Percentiles rank a stretch among this genome's conserved stretches.
Conservation (phyloP, 2,888 invertebrate species). For the Caenorhabditis angaria region DNA sequence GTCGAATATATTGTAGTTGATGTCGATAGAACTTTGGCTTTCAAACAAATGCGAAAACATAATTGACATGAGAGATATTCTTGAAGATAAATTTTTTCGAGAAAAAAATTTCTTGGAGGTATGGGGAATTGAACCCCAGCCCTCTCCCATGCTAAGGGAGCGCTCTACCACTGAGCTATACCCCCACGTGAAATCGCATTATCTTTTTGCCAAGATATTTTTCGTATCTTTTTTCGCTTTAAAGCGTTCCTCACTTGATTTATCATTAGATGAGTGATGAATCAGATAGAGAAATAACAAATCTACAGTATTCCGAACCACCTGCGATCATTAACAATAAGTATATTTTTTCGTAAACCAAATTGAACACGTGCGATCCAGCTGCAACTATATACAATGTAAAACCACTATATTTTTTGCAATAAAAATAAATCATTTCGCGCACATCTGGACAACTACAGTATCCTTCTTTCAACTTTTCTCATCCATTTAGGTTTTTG, state of each 20-base stretch:
- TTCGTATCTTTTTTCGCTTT: no score
- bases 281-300: no score
- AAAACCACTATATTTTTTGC: background rate
- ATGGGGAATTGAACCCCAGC: constrained; percentile 63
- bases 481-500: background rate
- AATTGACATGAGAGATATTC: background rate
- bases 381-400: constrained; percentile 3
- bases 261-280: no score
- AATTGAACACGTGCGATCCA: background rate
- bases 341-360: no score
- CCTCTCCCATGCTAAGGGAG: constrained; percentile 65
- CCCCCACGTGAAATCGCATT: constrained; percentile 49
- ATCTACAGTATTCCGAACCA: no score
- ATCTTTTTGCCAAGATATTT: no score
- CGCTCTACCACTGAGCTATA: constrained; percentile 68
- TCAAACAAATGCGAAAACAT: constrained; percentile 27
- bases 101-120: constrained; percentile 48
- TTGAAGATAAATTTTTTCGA: background rate
- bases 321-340: no score
- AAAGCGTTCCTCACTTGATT: no score
- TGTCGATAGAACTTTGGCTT: constrained; percentile 38
- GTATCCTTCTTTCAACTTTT: background rate
- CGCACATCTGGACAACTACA: background rate
- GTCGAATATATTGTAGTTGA: constrained; percentile 42
- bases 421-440: no score